A percentile compares a stretch with the other conserved stretches of the same genome.
phyloP scores from a whole-genome alignment of 2,113 vertebrate genomes.

The Oreochromis niloticus region DNA sequence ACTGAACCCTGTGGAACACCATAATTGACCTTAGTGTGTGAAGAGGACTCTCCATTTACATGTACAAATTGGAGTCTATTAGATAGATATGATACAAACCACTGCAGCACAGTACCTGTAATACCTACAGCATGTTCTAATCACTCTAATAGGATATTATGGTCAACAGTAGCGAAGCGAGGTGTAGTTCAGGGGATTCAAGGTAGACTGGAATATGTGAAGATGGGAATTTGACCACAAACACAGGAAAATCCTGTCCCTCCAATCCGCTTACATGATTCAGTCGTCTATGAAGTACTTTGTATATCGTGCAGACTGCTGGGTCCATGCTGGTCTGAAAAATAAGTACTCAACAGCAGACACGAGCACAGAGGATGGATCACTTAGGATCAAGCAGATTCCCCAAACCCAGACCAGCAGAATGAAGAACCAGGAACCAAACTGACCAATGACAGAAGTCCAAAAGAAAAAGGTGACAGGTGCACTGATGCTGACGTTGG shows the following conservation, averaged over 20 bases:
- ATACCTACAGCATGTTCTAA: no score
- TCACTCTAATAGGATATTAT: background rate
- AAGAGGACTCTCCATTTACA: no score
- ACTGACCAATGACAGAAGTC: background rate
- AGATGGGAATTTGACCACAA: background rate
- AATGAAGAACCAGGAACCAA: background rate
- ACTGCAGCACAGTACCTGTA: no score
- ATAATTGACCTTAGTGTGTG: no score
- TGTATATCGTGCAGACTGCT: background rate
- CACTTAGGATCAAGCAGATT: background rate
- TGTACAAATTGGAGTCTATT: no score
- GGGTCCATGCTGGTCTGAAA: background rate
- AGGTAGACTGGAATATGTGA: background rate
- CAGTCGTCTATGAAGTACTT: background rate
- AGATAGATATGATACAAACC: no score
- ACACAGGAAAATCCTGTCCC: background rate
- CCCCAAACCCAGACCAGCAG: background rate
- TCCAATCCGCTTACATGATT: background rate
- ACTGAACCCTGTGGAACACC: no score
- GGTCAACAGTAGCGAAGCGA: rapidly evolving
- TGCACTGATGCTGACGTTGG: background rate
- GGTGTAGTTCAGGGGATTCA: background rate
- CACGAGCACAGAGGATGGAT: background rate
- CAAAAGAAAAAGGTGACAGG: background rate
- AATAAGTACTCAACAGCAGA: background rate